phyloP scores from a whole-genome alignment of 2,797 vertebrate genomes.

The Spondyliosoma cantharus region DNA sequence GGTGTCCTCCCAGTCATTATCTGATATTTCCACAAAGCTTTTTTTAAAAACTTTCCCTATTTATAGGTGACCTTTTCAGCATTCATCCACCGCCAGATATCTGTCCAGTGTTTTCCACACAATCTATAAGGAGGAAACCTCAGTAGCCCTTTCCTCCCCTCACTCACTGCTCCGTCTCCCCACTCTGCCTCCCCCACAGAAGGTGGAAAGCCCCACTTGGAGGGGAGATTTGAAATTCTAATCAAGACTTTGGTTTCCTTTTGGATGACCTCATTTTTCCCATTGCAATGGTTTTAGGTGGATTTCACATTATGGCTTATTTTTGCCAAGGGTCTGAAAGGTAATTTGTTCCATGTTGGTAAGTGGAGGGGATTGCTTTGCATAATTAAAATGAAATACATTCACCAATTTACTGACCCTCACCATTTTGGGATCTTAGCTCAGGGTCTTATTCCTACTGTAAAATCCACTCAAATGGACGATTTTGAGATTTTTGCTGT shows the following conservation, averaged over 20 bases:
- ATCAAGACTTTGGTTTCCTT: conserved; percentile 88
- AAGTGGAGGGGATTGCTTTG: conserved; percentile 76
- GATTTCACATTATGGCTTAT: conserved; percentile 87
- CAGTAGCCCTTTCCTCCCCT: conserved; percentile 74
- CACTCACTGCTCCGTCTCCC: conserved; percentile 45
- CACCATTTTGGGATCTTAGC: conserved; percentile 55
- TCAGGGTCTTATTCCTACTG: conserved; percentile 20
- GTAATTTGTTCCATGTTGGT: conserved; percentile 87
- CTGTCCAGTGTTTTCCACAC: conserved; percentile 80
- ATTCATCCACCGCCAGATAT: conserved; percentile 77
- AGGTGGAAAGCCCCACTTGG: conserved; percentile 85
- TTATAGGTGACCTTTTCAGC: conserved; percentile 81
- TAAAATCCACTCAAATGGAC: conserved; percentile 14
- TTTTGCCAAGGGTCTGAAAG: conserved; percentile 85
- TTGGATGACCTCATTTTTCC: conserved; percentile 88
- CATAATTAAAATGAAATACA: conserved; percentile 81
- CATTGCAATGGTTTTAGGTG: conserved; percentile 86
- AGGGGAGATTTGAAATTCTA: conserved; percentile 88
- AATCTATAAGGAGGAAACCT: conserved; percentile 79
- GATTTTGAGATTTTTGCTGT: neutral
- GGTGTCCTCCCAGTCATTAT: conserved; percentile 79
- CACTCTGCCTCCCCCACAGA: conserved; percentile 65
- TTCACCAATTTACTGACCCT: conserved; percentile 66
- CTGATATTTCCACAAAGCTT: conserved; percentile 78
- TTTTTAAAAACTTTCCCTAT: conserved; percentile 75